Evolutionary conservation across 2,888 invertebrate genomes (phyloP), one percentile per base, ranked within the genome.

Genomic region (Pristionchus entomophagus): DNA sequence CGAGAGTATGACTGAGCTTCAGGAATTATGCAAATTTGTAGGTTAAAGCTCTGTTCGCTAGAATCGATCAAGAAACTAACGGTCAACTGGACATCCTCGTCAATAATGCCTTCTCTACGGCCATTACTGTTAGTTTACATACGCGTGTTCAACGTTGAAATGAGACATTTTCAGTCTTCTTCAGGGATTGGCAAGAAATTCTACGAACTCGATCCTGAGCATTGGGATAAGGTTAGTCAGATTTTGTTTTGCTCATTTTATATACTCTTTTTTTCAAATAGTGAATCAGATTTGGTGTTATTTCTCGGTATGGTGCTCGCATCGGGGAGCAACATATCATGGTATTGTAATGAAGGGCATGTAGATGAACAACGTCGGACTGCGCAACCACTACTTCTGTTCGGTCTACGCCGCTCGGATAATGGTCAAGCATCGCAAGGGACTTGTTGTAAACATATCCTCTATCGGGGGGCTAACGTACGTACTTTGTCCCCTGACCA

Each of bases 361-460:
- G 89, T 88, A 89, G 38, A 91, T 94, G 17, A 94, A 94, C 88
- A 92, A 92, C 78, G 94, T 94, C 26, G 94, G 94, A 32, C 91
- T 94, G 32, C 93, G 94, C 45, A 94, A 94, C 87, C 94, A 94
- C 88, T 94, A 94, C 88, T 91, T 94, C 82, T 94, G 94, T 88
- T 88, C 94, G 1, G 93, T 94, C 8, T 92, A 94, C 86, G 94
- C 94, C 1, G 92, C 94, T 3, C 89, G 89, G 29, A 35, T 90
- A 26, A 90, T 90, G 90, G 88, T 80, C 49, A 29, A 88, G 22
- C 88, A 91, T 49, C 87, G 86, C 53, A 77, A 84, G 84, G 94
- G 94, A 6, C 90, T 94, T 17, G 94, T 94, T 83, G 93, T 94
- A 4, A 94, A 94, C 88, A 90, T 95, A 10, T 94, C 94, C 17